A percentile compares a stretch with the other conserved stretches of the same genome.
phyloP scores from a whole-genome alignment of 2,797 vertebrate genomes.

The Cottoperca gobio region DNA sequence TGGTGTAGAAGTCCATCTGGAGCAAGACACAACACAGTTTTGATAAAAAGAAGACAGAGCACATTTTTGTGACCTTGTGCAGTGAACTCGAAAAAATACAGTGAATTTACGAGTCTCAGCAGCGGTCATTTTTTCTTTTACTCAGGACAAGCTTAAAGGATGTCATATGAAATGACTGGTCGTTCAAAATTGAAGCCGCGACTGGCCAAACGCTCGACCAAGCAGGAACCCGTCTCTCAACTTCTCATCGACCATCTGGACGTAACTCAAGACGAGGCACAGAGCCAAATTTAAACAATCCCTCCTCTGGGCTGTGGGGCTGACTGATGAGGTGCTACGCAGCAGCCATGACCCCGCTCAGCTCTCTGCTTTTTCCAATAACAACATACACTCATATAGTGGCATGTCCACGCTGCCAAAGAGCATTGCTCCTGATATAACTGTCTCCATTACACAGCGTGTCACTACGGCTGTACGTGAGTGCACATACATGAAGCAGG shows the following conservation, averaged over 20 bases:
- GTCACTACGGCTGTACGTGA: constrained; percentile 42
- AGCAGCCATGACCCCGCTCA: constrained; percentile 73
- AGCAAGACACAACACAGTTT: constrained; percentile 27
- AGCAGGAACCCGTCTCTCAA: constrained; percentile 56
- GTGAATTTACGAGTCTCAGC: constrained; percentile 45
- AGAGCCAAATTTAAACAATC: constrained; percentile 78
- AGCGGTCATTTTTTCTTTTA: background rate
- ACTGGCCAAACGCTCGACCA: constrained; percentile 49
- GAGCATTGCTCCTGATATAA: constrained; percentile 65
- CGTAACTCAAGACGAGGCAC: constrained; percentile 71
- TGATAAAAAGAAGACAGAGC: constrained; percentile 67
- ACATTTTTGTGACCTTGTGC: constrained; percentile 55
- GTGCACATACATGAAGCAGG: constrained; percentile 14
- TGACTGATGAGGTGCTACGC: constrained; percentile 84
- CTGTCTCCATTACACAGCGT: constrained; percentile 69
- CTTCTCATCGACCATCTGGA: constrained; percentile 76
- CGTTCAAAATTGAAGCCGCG: constrained; percentile 40
- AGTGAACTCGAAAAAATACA: constrained; percentile 52
- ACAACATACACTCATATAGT: constrained; percentile 68
- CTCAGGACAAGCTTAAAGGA: constrained; percentile 39
- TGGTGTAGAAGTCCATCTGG: constrained; percentile 64
- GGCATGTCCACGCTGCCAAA: constrained; percentile 66
- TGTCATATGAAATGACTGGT: constrained; percentile 58
- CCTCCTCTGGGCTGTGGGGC: constrained; percentile 64
- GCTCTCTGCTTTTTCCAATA: constrained; percentile 74